A percentile compares a stretch with the other conserved stretches of the same genome.
Conservation (phyloP, 2,113 vertebrate species). For the Trogon melanurus region DNA sequence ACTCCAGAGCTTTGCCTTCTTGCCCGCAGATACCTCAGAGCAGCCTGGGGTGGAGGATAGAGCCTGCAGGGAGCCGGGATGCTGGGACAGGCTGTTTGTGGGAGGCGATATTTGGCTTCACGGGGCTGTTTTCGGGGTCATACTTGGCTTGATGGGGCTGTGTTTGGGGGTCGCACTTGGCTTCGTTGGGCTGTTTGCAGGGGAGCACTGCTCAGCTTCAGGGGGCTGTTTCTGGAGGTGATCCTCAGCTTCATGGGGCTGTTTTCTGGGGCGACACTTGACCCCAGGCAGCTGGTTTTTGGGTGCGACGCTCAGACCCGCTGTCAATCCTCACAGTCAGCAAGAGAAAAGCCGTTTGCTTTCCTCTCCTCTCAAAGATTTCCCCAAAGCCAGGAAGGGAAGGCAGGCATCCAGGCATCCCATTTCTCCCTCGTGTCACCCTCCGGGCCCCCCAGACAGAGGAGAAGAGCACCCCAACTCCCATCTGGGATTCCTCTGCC, state of each 20-base stretch:
- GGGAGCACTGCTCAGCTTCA: no score
- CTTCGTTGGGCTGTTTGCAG: not conserved
- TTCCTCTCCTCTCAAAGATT: not conserved
- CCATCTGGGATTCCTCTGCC: not conserved
- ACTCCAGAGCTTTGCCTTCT: not conserved
- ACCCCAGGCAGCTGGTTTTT: accelerated
- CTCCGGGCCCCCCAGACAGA: accelerated
- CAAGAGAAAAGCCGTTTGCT: accelerated
- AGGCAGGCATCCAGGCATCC: accelerated
- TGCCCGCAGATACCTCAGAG: not conserved
- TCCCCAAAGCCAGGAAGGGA: not conserved
- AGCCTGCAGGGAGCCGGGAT: not conserved
- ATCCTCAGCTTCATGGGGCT: not conserved
- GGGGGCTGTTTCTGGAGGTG: not conserved
- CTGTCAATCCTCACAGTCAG: accelerated
- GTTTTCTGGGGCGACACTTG: accelerated
- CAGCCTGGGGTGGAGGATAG: not conserved
- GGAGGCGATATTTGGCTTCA: accelerated
- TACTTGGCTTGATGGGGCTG: not conserved
- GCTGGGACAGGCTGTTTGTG: not conserved
- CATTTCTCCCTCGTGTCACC: accelerated
- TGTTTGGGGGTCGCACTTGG: not conserved
- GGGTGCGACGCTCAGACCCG: not conserved
- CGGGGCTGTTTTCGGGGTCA: accelerated
- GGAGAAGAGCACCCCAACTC: not conserved